Evolutionary conservation across 2,113 vertebrate species (phyloP), one percentile per base, ranked within the genome.

Genomic region (Cephalopterus ornatus): DNA sequence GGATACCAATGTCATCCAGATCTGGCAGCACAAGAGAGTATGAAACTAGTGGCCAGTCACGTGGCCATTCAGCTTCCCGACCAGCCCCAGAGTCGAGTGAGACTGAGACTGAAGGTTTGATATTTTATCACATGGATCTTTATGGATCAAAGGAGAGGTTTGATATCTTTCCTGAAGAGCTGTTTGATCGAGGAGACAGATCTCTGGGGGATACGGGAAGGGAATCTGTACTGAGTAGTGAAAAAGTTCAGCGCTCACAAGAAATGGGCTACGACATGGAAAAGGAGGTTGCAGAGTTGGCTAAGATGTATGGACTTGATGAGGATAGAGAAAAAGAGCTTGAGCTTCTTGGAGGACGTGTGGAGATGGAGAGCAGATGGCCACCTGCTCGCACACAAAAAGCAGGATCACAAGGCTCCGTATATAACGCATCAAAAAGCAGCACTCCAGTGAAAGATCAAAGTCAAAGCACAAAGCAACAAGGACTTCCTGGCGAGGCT

Each of bases 111-210:
- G 92, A 81, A 89, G 96, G 97, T 35, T 90, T 97, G 68, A 89
- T 82, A 58, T 97, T 97, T 72, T 97, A 98, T 83, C 96, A 97
- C 42, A 98, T 98, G 98, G 99, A 99, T 81, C 97, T 98, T 84
- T 98, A 97, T 72, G 98, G 98, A 85, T 97, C 98, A 67, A 96
- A 97, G 50, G 98, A 97, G n/a, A 95, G 96, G 37, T 95, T 98
- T 85, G 98, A 97, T 65, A 97, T 98, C 92, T 98, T 99, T 62
- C 90, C 97, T 1, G 98, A 98, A 95, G 98, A 98, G 87, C 79
- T 61, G 14, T 41, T 94, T 53, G 55, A 62, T 65, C 94, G 80
- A 91, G 96, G 66, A 82, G 96, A 96, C 49, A 87, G 44, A 26
- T 77, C 85, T 30, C 68, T 16, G 23, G 71, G n/a, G 1, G 95